Evolutionary conservation across 2,113 vertebrate species (phyloP).

Genomic region (Lynx canadensis): DNA sequence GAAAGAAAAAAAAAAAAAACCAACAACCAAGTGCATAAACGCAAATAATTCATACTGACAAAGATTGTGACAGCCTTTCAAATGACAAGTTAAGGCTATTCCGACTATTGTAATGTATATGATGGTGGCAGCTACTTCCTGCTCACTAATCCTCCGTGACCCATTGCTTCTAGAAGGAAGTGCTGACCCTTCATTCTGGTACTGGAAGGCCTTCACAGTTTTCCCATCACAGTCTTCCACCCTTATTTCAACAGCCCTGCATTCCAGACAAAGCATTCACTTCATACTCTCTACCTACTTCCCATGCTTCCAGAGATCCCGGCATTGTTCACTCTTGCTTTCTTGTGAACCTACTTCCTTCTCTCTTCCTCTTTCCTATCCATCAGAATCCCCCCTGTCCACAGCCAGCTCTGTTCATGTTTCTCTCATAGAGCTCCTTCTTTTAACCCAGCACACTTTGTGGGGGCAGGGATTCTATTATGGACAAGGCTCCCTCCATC

Average conservation of each 20-base stretch:
- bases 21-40: background rate
- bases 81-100: no score
- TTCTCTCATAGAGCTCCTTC: background rate
- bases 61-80: background rate
- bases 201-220: background rate
- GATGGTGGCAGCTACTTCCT: background rate
- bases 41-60: background rate
- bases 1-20: background rate
- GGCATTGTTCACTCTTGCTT: background rate
- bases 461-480: background rate
- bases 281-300: background rate
- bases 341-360: background rate
- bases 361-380: background rate
- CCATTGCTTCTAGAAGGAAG: background rate
- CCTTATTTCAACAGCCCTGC: background rate
- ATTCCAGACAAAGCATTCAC: background rate
- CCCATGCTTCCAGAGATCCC: background rate
- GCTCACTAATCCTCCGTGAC: background rate
- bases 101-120: fast-evolving
- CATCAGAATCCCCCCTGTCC: background rate
- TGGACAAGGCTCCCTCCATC: background rate
- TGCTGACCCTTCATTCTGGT: background rate
- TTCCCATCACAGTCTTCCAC: background rate
- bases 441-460: background rate
- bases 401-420: background rate